Conservation (phyloP, 2,113 vertebrate genomes). For the Triplophysa dalaica region DNA sequence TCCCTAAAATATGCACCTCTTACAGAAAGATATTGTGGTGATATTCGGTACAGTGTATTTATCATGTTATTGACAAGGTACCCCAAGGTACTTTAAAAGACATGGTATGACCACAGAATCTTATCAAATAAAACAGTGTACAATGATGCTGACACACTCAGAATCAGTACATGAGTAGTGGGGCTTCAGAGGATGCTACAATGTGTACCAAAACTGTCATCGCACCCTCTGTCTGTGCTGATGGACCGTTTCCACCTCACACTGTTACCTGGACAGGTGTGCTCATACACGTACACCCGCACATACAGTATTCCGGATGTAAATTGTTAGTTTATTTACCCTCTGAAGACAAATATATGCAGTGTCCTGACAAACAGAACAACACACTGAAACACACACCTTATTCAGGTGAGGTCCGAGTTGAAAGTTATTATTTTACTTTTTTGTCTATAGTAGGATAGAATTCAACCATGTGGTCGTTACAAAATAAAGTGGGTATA, state of each 20-base stretch:
- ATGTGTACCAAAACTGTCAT: conserved; percentile 2
- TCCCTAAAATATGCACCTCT: too few species aligned
- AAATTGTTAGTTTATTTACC: conserved; percentile 40
- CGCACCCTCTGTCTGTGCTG: conserved; percentile 48
- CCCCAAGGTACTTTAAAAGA: not conserved
- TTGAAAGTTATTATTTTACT: too few species aligned
- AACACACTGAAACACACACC: not conserved
- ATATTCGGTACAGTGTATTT: too few species aligned
- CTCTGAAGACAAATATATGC: conserved; percentile 22
- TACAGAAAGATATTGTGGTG: too few species aligned
- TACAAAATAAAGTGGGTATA: too few species aligned
- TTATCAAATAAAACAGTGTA: not conserved
- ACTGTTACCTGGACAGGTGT: conserved; percentile 54
- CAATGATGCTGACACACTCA: too few species aligned
- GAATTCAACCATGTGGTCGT: too few species aligned
- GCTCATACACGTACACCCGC: conserved; percentile 28
- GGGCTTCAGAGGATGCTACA: not conserved
- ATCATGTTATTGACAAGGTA: not conserved
- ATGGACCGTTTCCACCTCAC: conserved; percentile 52
- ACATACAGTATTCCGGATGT: conserved; percentile 35
- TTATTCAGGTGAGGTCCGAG: not conserved
- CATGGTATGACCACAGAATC: not conserved
- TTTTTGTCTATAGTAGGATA: too few species aligned
- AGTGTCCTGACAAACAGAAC: not conserved
- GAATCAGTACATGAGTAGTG: too few species aligned